A percentile compares a stretch with the other conserved stretches of the same genome.
Evolutionary conservation across 2,113 vertebrate species (phyloP).

Genomic region (Spilogale gracilis): DNA sequence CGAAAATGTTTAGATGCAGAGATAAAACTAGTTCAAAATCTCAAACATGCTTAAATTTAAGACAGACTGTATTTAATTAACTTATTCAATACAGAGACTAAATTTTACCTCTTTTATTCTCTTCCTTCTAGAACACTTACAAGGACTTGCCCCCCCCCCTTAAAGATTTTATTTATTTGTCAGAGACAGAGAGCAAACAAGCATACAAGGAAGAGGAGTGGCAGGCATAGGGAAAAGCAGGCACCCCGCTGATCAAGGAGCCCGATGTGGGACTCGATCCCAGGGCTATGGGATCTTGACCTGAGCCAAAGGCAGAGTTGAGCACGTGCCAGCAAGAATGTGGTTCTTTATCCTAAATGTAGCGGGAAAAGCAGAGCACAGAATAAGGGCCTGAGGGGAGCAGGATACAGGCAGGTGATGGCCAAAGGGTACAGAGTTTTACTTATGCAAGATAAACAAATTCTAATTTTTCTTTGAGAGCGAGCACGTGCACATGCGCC

Average conservation of each 20-base stretch:
- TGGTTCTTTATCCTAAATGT: constrained; percentile 1
- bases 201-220: too few species aligned
- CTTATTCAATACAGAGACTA: not conserved
- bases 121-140: not conserved
- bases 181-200: too few species aligned
- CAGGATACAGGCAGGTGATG: not conserved
- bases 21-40: not conserved
- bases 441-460: not conserved
- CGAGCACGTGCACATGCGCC: too few species aligned
- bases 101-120: constrained; percentile 18
- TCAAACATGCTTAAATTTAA: constrained; percentile 36
- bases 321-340: not conserved
- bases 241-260: too few species aligned
- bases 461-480: not conserved
- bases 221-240: too few species aligned
- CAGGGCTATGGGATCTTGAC: too few species aligned
- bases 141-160: not conserved
- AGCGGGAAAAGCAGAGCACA: not conserved
- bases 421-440: not conserved
- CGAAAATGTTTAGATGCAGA: not conserved
- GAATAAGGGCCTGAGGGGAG: not conserved
- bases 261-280: too few species aligned
- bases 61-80: not conserved
- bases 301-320: not conserved
- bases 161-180: too few species aligned